Evolutionary conservation across 1,140 invertebrate species (phyloP), one percentile per base, ranked within the genome.

Genomic region (Drosophila sucinea): DNA sequence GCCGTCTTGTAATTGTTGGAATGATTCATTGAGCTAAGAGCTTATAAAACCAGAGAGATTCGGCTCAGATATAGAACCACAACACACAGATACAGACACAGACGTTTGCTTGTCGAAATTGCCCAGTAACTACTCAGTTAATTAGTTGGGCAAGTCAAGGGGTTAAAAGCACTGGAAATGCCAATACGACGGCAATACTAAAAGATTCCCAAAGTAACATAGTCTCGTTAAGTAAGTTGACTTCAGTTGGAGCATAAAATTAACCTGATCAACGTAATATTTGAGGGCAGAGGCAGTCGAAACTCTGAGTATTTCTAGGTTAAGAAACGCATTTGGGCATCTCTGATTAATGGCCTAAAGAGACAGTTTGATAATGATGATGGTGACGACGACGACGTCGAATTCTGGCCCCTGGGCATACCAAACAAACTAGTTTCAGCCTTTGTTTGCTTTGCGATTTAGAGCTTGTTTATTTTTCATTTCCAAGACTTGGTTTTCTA

Each of bases 1-100:
- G 44, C 66, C 63, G 70, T 66, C 66, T 77, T 77, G 81, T 84
- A 87, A 89, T 87, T 83, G 84, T 73, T 72, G 51, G 73, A 70
- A 69, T 87, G 73, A 81, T 84, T 79, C 84, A 79, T 82, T 77
- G 64, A 38, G 62, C 69, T 58, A 2, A 35, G 33, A 35, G 65
- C 27, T 51, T 55, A 38, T 60, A 25, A 47, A 11, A 54, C 51
- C 3, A 38, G 4, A 4, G 29, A 10, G 29, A 44, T 44, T 41
- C 32, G 71, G 60, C 71, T 72, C 58, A 65, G 51, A 64, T 41
- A 23, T 41, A 76, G 73, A 73, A 60, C 44, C 51, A 33, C 58
- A 76, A 66, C 62, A 70, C 73, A 51, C 1, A 17, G 17, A 17
- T 17, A 60, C 40, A 33, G 10, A 35, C 33, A 35, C 33, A 35